Base-by-base conservation (phyloP, 2,888 invertebrate species). In the Agrochola litura region DNA sequence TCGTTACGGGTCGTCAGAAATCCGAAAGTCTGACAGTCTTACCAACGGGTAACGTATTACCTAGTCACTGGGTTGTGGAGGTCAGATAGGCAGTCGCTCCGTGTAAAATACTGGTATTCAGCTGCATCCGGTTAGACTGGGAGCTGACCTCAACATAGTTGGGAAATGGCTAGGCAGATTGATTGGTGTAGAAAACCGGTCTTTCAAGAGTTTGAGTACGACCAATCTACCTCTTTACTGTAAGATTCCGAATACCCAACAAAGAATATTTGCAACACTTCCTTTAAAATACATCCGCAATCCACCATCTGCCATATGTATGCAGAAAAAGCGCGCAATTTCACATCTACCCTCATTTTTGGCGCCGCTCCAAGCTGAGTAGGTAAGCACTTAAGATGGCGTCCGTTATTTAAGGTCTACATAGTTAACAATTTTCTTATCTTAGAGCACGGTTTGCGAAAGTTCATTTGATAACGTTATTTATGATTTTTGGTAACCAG, bases 401-500 rank as follows among this genome's bases (percentile, higher is more conserved):
- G 37, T 65, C 56, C 63, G 60, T 79, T 78, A 79, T 79, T 86
- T 86, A 72, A 74, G 30, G 68, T 61, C 54, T 56, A 52, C 75
- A 69, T 66, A 76, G 58, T 77, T 82, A 84, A 73, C 81, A 87
- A 82, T 77, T 74, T 81, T 87, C 87, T 87, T 87, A 89, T 89
- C 81, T 82, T 43, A 63, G 43, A 70, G 66, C 56, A 75, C 69
- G 73, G 72, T 71, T 76, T 76, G 56, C 12, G 64, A 37, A 86
- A 66, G 76, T 78, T 79, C 12, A 87, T 84, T 79, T 88, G 75
- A 85, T 87, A 77, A 82, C 9, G 52, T 80, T 81, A 61, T 80
- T 77, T 77, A 86, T 78, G 43, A 41, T 83, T 67, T 73, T 65
- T 60, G 19, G 14, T n/a, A 12, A n/a, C 12, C n/a, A 56, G 56